A percentile compares a stretch with the other conserved stretches of the same genome.
Conservation (phyloP, 2,888 invertebrate species). For the Folsomia candida region DNA sequence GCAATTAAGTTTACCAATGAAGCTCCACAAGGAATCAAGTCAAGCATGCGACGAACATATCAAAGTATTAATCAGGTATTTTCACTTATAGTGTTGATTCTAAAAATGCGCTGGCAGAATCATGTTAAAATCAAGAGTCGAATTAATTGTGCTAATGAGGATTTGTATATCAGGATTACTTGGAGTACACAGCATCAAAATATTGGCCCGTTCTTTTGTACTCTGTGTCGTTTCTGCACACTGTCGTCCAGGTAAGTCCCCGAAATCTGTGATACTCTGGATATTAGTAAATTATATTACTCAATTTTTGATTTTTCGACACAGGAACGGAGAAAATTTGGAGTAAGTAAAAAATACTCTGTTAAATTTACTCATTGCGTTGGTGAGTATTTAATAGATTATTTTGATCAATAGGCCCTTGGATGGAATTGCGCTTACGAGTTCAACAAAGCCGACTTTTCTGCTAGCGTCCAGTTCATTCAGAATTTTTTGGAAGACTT, state of each 20-base stretch:
- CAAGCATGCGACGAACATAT: conserved; percentile 84
- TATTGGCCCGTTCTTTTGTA: conserved; percentile 94
- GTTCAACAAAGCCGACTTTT: conserved; percentile 94
- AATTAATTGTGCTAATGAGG: not conserved
- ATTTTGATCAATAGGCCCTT: conserved; percentile 65
- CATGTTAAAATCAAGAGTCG: not conserved
- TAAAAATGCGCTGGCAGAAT: not conserved
- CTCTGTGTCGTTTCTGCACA: conserved; percentile 91
- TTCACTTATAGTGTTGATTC: too few relatives aligned
- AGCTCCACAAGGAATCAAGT: conserved; percentile 84
- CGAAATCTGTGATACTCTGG: too few relatives aligned
- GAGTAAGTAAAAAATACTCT: conserved; percentile 56
- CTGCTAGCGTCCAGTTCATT: conserved; percentile 90
- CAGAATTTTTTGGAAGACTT: conserved; percentile 96
- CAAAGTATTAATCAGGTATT: conserved; percentile 73
- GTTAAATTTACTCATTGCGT: not conserved
- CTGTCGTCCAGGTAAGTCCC: conserved; percentile 93
- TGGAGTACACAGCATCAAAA: conserved; percentile 84
- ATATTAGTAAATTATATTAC: too few relatives aligned
- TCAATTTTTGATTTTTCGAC: too few relatives aligned
- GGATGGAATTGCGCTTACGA: conserved; percentile 93
- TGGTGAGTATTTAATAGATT: not conserved
- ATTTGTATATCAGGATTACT: conserved; percentile 65
- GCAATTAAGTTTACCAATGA: conserved; percentile 89
- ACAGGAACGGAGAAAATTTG: conserved; percentile 92